A percentile compares a stretch with the other conserved stretches of the same genome.
phyloP scores from a whole-genome alignment of 2,113 vertebrate genomes.

The Vidua chalybeata region DNA sequence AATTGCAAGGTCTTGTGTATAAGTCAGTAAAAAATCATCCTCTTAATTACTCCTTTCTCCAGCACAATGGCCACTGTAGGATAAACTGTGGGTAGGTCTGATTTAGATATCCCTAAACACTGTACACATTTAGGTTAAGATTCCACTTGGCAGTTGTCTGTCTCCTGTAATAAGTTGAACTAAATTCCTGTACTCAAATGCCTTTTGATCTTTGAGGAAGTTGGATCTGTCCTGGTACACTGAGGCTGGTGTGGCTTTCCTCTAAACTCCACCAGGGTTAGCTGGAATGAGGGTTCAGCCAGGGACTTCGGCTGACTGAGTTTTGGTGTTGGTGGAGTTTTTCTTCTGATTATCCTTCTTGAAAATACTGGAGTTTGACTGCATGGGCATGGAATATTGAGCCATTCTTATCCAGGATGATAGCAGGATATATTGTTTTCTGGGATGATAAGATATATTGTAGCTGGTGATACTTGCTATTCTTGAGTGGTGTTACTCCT shows the following conservation, averaged over 20 bases:
- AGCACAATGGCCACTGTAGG: background rate
- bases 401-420: background rate
- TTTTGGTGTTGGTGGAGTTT: background rate
- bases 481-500: background rate
- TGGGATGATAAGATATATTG: background rate
- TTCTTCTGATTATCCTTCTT: background rate
- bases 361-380: background rate
- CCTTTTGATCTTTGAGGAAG: constrained; percentile 33
- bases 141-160: background rate
- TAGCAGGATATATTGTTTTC: background rate
- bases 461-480: background rate
- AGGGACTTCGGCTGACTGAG: background rate
- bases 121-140: background rate
- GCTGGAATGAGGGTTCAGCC: background rate
- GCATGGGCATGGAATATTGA: background rate
- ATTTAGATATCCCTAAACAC: background rate
- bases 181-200: background rate
- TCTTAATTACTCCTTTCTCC: background rate
- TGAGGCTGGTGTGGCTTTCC: background rate
- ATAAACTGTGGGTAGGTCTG: background rate
- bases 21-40: background rate
- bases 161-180: background rate
- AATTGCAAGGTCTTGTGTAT: background rate
- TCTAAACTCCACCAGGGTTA: background rate
- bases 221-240: background rate